Base-by-base conservation (phyloP, 2,797 vertebrate genomes). In the Nothura maculosa region DNA sequence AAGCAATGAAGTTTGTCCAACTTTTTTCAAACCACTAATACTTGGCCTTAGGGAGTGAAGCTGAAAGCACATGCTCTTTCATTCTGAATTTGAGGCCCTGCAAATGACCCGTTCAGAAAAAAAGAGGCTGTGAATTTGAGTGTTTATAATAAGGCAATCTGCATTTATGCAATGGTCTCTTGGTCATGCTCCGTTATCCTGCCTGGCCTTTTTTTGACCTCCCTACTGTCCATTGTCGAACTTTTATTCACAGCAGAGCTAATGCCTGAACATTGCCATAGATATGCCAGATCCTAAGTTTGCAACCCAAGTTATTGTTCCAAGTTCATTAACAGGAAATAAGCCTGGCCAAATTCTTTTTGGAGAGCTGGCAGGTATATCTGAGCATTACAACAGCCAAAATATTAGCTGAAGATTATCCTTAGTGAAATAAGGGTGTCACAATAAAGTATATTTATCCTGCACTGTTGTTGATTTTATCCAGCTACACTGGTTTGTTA, bases 151-250 rank as follows among this genome's bases (percentile, higher is more conserved):
- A 92, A 61, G 10, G 32, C 43, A 64, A 7, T 66, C 12, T 50
- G 62, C 75, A 73, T 94, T 95, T 96, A 90, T 58, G 81, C 66
- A 74, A 55, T 36, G 57, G 36, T 58, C 63, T 27, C 45, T 70
- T 58, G 30, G 74, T 77, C 86, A 90, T 47, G 60, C 80, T 80
- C 72, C 68, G 43, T 89, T 38, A 47, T 92, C 67, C 54, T 5
- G 87, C 93, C 86, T 91, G 93, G 77, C 82, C 93, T 93, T 86
- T 94, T 61, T 85, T 74, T 96, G 94, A 94, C 57, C 81, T 91
- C 63, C 14, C 64, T 40, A 77, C 90, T 81, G 80, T 77, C 90
- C 93, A 92, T 90, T 91, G 83, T 92, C 94, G 72, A 83, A 85
- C 81, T 18, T 55, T 55, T 75, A 86, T 67, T 94, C 90, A 74